Evolutionary conservation across 1,140 invertebrate genomes (phyloP), one percentile per base, ranked within the genome.

Genomic region (Drosophila murphyi): DNA sequence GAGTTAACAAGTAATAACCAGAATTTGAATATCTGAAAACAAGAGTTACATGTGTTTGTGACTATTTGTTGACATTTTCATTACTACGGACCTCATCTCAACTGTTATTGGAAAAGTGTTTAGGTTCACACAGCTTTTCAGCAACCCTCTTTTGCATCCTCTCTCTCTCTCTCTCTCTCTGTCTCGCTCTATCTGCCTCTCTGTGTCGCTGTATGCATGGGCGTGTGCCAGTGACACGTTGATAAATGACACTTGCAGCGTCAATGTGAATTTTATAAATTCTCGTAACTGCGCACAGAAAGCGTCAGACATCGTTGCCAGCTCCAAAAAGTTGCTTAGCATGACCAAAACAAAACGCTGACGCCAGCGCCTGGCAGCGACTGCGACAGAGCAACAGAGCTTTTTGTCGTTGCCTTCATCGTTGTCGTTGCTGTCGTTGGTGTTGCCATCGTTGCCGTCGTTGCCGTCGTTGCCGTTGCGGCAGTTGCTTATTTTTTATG

Each of bases 201-300:
- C 34, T 65, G 34, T 69, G 52, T 50, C n/a, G 41, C 43, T 70
- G 37, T 74, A 57, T 70, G 59, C 59, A 70, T 70, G 56, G 37
- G 65, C 62, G 72, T 74, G 72, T 85, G 82, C n/a, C 70, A 57
- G 77, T 88, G 85, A 88, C 85, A 88, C 70, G 80, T 83, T 88
- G 85, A 88, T 88, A 88, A 88, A 88, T 88, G 85, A 88, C 85
- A 88, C 89, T 88, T 88, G 85, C 80, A 78, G 85, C 85, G 64
- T 88, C 85, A 88, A 88, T 88, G 85, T 85, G 85, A 85, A 88
- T 89, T 88, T 88, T 89, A 88, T 88, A 89, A 88, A 88, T 89
- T 89, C 80, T 83, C 80, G 72, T 87, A 88, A 89, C 80, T 12
- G 47, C 60, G 29, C 8, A 41, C 51, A 45, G 31, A 43, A 37